These are phyloP conservation scores for Philopedon plagiatum DNA, from an alignment of 2,888 invertebrate genomes.

Conservation along the genomic window DNA sequence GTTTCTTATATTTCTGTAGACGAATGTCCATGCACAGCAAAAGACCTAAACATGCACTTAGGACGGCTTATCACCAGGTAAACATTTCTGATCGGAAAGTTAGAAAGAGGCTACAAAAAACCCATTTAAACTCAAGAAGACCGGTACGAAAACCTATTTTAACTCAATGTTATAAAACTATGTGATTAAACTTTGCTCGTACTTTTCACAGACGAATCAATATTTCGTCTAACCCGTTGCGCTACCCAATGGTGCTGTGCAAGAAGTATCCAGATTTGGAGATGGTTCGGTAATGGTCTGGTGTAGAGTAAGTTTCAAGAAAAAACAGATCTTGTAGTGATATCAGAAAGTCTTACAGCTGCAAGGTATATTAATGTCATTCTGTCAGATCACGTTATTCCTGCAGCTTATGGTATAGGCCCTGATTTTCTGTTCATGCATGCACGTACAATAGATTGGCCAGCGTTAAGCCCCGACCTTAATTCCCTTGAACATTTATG, in stretches of 20 bases:
- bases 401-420: conserved; percentile 4
- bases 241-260: not conserved
- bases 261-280: too few species aligned
- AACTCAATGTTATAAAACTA: conserved; percentile 5
- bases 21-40: too few species aligned
- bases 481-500: too few species aligned
- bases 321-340: conserved; percentile 15
- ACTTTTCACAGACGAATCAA: conserved; percentile 5
- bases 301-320: not conserved
- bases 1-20: too few species aligned
- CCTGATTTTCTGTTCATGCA: conserved; percentile 11
- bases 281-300: too few species aligned
- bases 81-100: not conserved
- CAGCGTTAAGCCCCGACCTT: too few species aligned
- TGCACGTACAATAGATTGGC: too few species aligned
- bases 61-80: conserved; percentile 8
- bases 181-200: too few species aligned
- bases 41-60: too few species aligned
- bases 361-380: too few species aligned
- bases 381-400: conserved; percentile 12
- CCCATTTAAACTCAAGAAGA: not conserved
- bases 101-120: too few species aligned
- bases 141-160: conserved; percentile 17
- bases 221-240: conserved; percentile 2
- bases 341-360: not conserved